These are phyloP conservation scores for Gymnobelideus leadbeateri DNA, from an alignment of 2,113 vertebrate species.

Conservation along the genomic window DNA sequence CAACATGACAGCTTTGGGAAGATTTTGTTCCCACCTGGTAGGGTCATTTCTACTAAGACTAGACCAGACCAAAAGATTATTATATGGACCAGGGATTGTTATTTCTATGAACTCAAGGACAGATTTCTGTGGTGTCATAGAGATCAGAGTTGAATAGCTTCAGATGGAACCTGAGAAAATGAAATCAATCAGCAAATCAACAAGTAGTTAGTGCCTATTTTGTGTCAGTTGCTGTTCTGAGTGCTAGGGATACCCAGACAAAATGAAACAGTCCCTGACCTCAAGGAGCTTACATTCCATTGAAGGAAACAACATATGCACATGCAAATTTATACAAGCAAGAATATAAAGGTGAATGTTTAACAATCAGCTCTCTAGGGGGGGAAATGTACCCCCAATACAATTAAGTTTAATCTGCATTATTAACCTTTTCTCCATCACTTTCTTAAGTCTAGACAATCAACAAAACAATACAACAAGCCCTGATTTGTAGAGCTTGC, in stretches of 20 bases:
- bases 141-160: conserved; percentile 6
- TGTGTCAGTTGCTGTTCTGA: not conserved
- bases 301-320: not conserved
- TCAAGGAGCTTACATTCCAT: not conserved
- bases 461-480: not conserved
- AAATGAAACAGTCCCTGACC: not conserved
- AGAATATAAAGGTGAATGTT: too few relatives aligned
- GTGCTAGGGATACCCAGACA: not conserved
- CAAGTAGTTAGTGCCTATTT: not conserved
- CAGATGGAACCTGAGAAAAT: not conserved
- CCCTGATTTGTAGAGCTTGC: not conserved
- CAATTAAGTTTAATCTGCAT: not conserved
- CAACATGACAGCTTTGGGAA: conserved; percentile 23
- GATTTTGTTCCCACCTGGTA: not conserved
- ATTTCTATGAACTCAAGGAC: conserved; percentile 25
- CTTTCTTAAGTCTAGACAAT: not conserved
- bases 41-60: not conserved
- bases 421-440: not conserved
- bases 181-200: not conserved
- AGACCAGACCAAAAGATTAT: not conserved
- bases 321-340: not conserved
- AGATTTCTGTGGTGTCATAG: conserved; percentile 17
- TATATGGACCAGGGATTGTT: not conserved
- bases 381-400: not conserved
- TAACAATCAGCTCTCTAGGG: too few relatives aligned